Evolutionary conservation across 2,797 vertebrate species (phyloP), one percentile per base, ranked within the genome.

Genomic region (Thaleichthys pacificus): DNA sequence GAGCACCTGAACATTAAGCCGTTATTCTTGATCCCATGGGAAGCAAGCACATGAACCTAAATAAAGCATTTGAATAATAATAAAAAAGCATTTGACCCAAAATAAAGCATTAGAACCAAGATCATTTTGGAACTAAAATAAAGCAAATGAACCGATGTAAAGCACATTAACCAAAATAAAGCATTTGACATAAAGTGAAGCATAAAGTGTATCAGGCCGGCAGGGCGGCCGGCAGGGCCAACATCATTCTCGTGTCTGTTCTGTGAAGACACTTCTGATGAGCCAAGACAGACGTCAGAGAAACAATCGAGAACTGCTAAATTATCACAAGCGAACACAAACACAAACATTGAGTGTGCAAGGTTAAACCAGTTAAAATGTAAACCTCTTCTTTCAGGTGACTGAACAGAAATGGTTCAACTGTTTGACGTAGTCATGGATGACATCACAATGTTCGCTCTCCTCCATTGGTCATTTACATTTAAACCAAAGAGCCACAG

Each of bases 1-100:
- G 32, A 8, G 32, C 32, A 35, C 8, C 7, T 35, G 32, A 35
- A 6, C 32, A 35, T 35, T 6, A 35, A 35, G 32, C 32, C 2
- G 38, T 42, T 42, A 42, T 7, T 35, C 7, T 8, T 8, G 32
- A 6, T 35, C 38, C 38, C 11, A 42, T 42, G 38, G 38, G 38
- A 42, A 12, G 1, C 11, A 60, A n/a, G 57, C 35, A 3, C 12
- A 42, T 32, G 61, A 22, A 70, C 21, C 21, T 81, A 77, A 85
- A 79, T 81, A 77, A 85, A 79, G 83, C 78, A 72, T 56, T 35
- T 35, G 5, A 11, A 58, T 70, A 74, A 61, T 24, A 72, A 70
- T 30, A 42, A 42, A 42, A 42, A 61, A 72, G 82, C 80, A 83
- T 66, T 79, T 64, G 21, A 61, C 19, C 61, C 17, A 73, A 51